These are phyloP conservation scores for Crotalus viridis DNA, from an alignment of 2,113 vertebrate genomes.

Conservation along the genomic window DNA sequence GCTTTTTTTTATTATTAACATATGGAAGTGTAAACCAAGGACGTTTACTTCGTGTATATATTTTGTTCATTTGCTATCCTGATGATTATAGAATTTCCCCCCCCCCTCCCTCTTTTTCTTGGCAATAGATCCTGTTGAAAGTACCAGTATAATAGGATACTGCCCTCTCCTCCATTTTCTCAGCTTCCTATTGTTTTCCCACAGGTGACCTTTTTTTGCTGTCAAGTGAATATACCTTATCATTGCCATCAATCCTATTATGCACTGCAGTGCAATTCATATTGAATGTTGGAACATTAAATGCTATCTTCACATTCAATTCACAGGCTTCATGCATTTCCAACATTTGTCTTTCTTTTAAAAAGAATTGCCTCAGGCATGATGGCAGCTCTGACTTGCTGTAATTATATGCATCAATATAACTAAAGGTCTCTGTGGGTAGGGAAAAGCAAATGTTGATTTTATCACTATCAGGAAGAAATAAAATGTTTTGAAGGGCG, in stretches of 20 bases:
- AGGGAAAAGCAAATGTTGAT: neutral
- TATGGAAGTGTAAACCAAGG: neutral
- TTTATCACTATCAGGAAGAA: neutral
- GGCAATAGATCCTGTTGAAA: neutral
- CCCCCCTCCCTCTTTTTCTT: neutral
- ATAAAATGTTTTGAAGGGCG: neutral
- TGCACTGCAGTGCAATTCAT: neutral
- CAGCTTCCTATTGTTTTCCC: slow-evolving; percentile 1
- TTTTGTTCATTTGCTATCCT: neutral
- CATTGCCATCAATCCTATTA: neutral
- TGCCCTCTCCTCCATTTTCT: neutral
- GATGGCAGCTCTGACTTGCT: neutral
- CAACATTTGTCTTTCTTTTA: fast-evolving
- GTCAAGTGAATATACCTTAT: slow-evolving; percentile 1
- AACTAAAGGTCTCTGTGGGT: neutral
- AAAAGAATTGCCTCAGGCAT: neutral
- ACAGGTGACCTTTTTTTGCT: neutral
- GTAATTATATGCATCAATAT: neutral
- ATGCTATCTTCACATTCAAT: slow-evolving; percentile 9
- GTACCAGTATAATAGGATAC: neutral
- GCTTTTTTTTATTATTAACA: neutral
- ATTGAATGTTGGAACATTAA: slow-evolving; percentile 1
- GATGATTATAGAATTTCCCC: neutral
- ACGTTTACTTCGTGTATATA: neutral
- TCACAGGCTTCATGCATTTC: neutral